These are phyloP conservation scores for Troilus luridus DNA, from an alignment of 2,888 invertebrate species.

Conservation along the genomic window DNA sequence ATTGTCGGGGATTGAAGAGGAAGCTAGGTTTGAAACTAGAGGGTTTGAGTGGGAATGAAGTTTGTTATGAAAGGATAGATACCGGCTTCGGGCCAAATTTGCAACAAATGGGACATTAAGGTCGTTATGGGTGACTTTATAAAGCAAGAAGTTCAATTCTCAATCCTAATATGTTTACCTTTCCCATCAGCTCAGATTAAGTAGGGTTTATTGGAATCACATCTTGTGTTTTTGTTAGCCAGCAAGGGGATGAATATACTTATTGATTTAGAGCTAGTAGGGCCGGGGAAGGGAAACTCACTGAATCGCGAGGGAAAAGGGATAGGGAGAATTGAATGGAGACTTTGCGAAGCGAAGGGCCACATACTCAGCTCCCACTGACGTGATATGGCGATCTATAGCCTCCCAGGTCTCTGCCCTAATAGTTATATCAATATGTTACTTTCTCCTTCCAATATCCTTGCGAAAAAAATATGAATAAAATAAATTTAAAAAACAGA, in stretches of 20 bases:
- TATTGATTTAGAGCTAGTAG: constrained; percentile 20
- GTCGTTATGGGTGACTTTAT: too few species aligned
- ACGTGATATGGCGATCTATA: constrained; percentile 21
- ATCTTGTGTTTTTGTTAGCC: constrained; percentile 3
- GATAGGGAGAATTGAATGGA: constrained; percentile 43
- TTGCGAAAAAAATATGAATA: not conserved
- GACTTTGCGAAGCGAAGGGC: not conserved
- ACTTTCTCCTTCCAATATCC: not conserved
- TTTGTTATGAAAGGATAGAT: too few species aligned
- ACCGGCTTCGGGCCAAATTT: too few species aligned
- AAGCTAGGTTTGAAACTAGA: too few species aligned
- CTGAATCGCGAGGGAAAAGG: constrained; percentile 12
- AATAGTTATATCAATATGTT: constrained; percentile 31
- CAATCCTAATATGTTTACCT: too few species aligned
- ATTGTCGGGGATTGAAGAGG: too few species aligned
- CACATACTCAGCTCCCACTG: constrained; percentile 1
- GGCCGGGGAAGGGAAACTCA: not conserved
- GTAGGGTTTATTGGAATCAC: constrained; percentile 10
- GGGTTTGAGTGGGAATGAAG: too few species aligned
- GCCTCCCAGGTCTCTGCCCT: not conserved
- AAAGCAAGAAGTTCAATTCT: too few species aligned
- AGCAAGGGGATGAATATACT: not conserved
- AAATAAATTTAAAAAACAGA: not conserved
- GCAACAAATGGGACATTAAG: too few species aligned
- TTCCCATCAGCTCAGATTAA: not conserved